Evolutionary conservation across 1,140 invertebrate species (phyloP), one percentile per base, ranked within the genome.

Genomic region (Drosophila grimshawi): DNA sequence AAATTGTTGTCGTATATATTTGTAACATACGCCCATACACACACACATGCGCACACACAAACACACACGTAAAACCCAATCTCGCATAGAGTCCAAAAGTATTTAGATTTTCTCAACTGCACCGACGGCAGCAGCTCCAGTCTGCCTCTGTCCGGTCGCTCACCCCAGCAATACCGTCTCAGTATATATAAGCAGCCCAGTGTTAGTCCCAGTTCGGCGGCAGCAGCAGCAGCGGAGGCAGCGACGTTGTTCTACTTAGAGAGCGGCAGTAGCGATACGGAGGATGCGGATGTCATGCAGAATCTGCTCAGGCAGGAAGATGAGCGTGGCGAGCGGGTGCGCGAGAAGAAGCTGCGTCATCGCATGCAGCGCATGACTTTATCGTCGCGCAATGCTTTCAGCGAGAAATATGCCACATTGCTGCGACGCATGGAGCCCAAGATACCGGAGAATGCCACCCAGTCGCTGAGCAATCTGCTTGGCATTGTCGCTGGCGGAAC

Each of bases 241-340:
- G 78, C 80, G 39, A 81, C 86, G 43, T 27, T 89, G 43, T 89
- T 92, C 52, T 86, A 89, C 57, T 70, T 92, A 37, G 80, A 91
- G 43, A 81, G 82, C 32, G 77, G 63, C 19, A 90, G 81, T 62
- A 82, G 86, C 27, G 86, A 91, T 55, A 89, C 80, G 2, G 86
- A 91, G 74, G 77, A 82, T 56, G 80, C 79, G 19, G 78, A 81
- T 52, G 76, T 78, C 1, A 86, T 93, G 79, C 83, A 89, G 19
- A 69, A 90, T 39, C 90, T 95, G 29, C 83, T 95, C 1, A 92
- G 93, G 10, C 93, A 94, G 45, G 94, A 95, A 69, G 94, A 95
- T 65, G 93, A 93, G 78, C 91, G 94, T 5, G 93, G 94, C 2
- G 85, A 89, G 33, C 29, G 53, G 1, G 70, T 43, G 30, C 88